phyloP scores from a whole-genome alignment of 2,113 vertebrate genomes.

The Antidorcas marsupialis region DNA sequence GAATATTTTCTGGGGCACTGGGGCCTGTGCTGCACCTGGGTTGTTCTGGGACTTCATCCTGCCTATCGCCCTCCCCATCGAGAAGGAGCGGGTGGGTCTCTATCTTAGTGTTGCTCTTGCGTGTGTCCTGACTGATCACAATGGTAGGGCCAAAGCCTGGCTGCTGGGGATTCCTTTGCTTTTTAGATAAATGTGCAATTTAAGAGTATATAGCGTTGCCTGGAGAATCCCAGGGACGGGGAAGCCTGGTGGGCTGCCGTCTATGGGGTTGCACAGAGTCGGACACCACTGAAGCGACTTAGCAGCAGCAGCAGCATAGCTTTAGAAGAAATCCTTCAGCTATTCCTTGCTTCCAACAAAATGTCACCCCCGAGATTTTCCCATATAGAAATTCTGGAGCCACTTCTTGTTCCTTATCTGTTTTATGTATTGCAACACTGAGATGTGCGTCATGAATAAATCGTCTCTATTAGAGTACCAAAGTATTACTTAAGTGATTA shows the following conservation, averaged over 20 bases:
- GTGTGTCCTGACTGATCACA: not conserved
- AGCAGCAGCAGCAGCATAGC: not conserved
- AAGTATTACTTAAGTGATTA: not conserved
- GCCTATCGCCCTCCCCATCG: not conserved
- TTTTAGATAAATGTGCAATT: not conserved
- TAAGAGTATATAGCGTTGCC: not conserved
- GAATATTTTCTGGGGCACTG: not conserved
- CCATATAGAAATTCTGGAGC: not conserved
- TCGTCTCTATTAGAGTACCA: not conserved
- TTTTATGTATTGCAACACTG: not conserved
- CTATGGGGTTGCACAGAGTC: no score
- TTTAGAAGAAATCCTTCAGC: not conserved
- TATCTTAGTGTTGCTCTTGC: not conserved
- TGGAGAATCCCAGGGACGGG: no score
- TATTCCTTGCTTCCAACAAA: not conserved
- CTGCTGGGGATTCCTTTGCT: not conserved
- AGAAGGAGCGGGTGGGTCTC: not conserved
- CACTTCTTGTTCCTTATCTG: not conserved
- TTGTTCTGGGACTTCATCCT: not conserved
- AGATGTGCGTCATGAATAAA: not conserved
- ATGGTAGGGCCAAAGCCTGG: not conserved
- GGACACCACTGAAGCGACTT: no score
- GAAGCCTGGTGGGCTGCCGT: no score
- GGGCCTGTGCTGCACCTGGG: not conserved
- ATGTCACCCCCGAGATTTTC: not conserved